Evolutionary conservation across 1,140 invertebrate genomes (phyloP).

Genomic region (Drosophila gunungcola): DNA sequence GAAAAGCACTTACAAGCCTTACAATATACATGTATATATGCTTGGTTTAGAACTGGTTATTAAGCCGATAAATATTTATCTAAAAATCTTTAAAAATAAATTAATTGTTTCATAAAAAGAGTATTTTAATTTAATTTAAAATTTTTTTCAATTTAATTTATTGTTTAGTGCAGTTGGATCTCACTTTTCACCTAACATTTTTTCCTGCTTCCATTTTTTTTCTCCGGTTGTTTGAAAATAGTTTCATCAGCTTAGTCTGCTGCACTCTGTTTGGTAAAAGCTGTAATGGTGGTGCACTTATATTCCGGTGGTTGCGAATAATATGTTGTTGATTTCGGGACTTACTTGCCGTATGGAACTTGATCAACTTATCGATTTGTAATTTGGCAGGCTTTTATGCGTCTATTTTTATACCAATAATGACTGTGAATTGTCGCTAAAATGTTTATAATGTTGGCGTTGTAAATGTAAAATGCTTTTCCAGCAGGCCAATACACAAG

Average conservation of each 20-base stretch:
- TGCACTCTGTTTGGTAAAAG: constrained; percentile 30
- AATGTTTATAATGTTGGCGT: constrained; percentile 61
- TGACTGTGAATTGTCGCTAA: constrained; percentile 58
- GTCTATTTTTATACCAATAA: constrained; percentile 58
- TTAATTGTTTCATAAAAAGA: too few relatives aligned
- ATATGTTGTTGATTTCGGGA: constrained; percentile 25
- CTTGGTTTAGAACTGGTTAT: too few relatives aligned
- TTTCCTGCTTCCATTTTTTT: constrained; percentile 2
- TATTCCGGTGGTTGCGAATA: background rate
- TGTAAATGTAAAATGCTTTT: constrained; percentile 60
- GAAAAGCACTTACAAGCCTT: too few relatives aligned
- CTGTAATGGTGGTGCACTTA: constrained; percentile 12
- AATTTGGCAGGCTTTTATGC: constrained; percentile 33
- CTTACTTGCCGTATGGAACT: constrained; percentile 8
- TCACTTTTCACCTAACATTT: constrained; percentile 33
- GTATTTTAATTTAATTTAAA: background rate
- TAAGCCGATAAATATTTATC: too few relatives aligned
- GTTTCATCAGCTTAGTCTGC: constrained; percentile 51
- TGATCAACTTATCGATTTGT: constrained; percentile 53
- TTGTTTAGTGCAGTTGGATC: constrained; percentile 1
- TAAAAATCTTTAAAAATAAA: too few relatives aligned
- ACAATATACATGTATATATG: too few relatives aligned
- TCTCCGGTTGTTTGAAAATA: constrained; percentile 14
- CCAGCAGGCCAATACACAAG: constrained; percentile 8
- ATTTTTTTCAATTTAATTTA: background rate